A percentile compares a stretch with the other conserved stretches of the same genome.
Conservation (phyloP, 1,140 invertebrate genomes). For the Hypsibius dujardini region DNA sequence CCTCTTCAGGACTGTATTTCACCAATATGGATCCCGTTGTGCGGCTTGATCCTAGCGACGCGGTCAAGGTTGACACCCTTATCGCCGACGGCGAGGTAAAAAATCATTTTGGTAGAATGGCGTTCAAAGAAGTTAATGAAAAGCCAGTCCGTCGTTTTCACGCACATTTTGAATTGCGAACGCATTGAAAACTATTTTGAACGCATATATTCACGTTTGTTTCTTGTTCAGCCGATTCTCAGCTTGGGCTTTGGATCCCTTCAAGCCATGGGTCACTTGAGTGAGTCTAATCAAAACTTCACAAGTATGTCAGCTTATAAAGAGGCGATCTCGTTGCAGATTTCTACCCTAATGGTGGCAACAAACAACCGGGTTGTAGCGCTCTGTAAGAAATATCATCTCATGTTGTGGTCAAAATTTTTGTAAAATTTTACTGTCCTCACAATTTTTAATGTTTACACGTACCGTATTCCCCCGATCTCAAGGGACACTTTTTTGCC, state of each 20-base stretch:
- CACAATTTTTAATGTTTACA: too few relatives aligned
- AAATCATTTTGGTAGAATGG: not conserved
- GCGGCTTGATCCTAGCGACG: constrained; percentile 33
- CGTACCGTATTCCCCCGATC: too few relatives aligned
- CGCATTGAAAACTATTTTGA: too few relatives aligned
- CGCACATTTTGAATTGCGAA: too few relatives aligned
- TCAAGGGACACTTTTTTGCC: too few relatives aligned
- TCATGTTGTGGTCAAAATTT: constrained; percentile 14
- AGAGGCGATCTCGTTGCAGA: constrained; percentile 39
- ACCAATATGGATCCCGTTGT: constrained; percentile 34
- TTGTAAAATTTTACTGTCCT: not conserved
- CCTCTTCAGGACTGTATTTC: constrained; percentile 48
- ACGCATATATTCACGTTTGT: too few relatives aligned
- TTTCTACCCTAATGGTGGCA: constrained; percentile 72
- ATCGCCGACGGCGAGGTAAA: constrained; percentile 34
- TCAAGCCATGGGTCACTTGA: not conserved
- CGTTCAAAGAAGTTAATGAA: too few relatives aligned
- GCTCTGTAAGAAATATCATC: not conserved
- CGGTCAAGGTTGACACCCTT: constrained; percentile 37
- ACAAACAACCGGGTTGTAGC: constrained; percentile 63
- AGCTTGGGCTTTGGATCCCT: not conserved
- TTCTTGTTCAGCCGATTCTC: not conserved
- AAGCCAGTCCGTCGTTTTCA: too few relatives aligned
- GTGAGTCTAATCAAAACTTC: not conserved
- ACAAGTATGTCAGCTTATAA: too few relatives aligned